Evolutionary conservation across 2,888 invertebrate species (phyloP).

Genomic region (Brenthis ino): DNA sequence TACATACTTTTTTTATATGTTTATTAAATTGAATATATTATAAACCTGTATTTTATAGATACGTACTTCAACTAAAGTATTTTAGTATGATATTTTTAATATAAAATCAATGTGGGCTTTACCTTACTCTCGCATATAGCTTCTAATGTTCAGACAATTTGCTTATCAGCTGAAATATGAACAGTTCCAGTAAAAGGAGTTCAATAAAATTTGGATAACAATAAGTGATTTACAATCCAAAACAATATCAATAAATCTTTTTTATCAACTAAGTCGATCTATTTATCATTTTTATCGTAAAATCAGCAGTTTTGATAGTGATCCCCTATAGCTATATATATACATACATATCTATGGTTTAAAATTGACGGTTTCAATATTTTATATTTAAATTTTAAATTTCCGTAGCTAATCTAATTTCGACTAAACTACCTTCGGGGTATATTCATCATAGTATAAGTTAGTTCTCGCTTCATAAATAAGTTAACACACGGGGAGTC

Average conservation of each 20-base stretch:
- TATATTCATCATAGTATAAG: constrained; percentile 59
- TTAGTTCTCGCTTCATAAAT: constrained; percentile 66
- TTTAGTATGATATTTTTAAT: constrained; percentile 27
- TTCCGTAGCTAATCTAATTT: constrained; percentile 49
- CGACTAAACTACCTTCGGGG: constrained; percentile 49
- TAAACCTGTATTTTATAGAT: too few relatives aligned
- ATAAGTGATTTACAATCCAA: constrained; percentile 36
- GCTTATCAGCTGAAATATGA: constrained; percentile 34
- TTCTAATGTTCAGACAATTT: constrained; percentile 38
- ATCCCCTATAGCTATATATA: not conserved
- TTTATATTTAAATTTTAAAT: constrained; percentile 28
- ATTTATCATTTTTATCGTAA: constrained; percentile 30
- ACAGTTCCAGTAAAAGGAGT: constrained; percentile 29
- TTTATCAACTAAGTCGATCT: constrained; percentile 35
- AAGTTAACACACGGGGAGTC: constrained; percentile 61
- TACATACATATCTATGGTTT: not conserved
- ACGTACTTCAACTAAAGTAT: not conserved
- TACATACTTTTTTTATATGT: too few relatives aligned
- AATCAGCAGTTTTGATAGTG: constrained; percentile 21
- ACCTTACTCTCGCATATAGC: constrained; percentile 28
- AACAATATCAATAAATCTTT: constrained; percentile 32
- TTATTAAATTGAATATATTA: too few relatives aligned
- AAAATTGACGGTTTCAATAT: constrained; percentile 10
- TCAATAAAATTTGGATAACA: constrained; percentile 42
- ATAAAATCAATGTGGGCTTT: constrained; percentile 10